Evolutionary conservation across 2,797 vertebrate species (phyloP), one percentile per base, ranked within the genome.

Genomic region (Columba guinea): DNA sequence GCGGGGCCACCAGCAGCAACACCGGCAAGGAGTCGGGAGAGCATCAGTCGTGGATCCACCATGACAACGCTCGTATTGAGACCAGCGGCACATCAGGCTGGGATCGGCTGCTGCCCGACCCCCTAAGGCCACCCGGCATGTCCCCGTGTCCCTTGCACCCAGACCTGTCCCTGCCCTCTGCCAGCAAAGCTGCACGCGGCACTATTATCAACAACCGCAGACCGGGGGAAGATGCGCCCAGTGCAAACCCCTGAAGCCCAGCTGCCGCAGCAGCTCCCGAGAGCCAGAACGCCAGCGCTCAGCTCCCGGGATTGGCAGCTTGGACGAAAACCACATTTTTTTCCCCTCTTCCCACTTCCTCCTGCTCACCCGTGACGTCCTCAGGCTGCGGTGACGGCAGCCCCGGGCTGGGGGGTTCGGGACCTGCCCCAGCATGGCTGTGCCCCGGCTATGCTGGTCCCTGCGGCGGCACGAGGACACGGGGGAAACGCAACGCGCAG

Each of bases 341-440:
- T 19, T 11, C 17, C 26, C 24, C 21, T 19, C 22, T 35, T 82
- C 70, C 44, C 41, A 5, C 28, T 46, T 63, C 49, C 34, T 75
- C 37, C 63, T 32, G 48, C 37, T 53, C n/a, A 27, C 51, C 76
- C 7, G 1, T 55, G 90, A n/a, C 59, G 15, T 28, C 53, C 53
- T 44, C 35, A 24, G 55, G 74, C 41, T 30, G 21, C 17, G 21
- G 63, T 0, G 2, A 53, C 1, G 5, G 73, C 88, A 84, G 73
- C 7, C 20, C 17, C 3, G 3, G 35, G 59, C n/a, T 82, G 2
- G 59, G 59, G 35, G 28, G 10, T 51, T 35, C 1, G 4, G 60
- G 64, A 71, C 37, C 59, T 52, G 55, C 69, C 51, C 0, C 0
- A 46, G n/a, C 84, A 34, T 3, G 18, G 0, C 24, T 18, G 70